phyloP scores from a whole-genome alignment of 2,797 vertebrate species.

The Eidolon dupreanum region DNA sequence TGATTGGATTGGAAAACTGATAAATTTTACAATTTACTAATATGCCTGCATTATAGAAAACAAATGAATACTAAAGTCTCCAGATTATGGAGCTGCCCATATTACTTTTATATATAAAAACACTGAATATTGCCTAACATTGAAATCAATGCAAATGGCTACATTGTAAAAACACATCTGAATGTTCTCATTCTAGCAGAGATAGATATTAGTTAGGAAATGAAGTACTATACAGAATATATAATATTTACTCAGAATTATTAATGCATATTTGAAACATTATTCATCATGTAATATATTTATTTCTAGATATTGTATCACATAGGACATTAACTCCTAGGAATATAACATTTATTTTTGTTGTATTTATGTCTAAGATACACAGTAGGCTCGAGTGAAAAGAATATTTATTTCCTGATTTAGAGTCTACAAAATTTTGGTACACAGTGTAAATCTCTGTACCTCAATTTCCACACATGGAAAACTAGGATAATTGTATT shows the following conservation, averaged over 20 bases:
- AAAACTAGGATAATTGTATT: neutral
- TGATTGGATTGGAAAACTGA: neutral
- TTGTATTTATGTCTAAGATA: neutral
- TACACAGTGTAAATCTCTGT: neutral
- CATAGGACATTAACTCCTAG: neutral
- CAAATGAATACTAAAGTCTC: neutral
- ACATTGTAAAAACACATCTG: neutral
- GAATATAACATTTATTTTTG: neutral
- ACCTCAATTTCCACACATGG: neutral
- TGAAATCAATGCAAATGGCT: neutral
- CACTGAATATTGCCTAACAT: neutral
- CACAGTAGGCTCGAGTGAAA: neutral
- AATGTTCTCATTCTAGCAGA: neutral
- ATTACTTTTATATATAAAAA: neutral
- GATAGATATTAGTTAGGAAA: neutral
- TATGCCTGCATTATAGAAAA: neutral
- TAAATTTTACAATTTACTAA: neutral
- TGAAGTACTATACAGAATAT: neutral
- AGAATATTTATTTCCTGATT: neutral
- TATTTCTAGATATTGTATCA: neutral
- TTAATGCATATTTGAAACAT: neutral
- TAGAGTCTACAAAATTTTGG: neutral
- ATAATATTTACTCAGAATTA: neutral
- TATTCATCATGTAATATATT: neutral
- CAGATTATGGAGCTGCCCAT: neutral